Percentiles rank a stretch among this genome's conserved stretches.
phyloP scores from a whole-genome alignment of 2,888 invertebrate species.

The Lithosia quadra region DNA sequence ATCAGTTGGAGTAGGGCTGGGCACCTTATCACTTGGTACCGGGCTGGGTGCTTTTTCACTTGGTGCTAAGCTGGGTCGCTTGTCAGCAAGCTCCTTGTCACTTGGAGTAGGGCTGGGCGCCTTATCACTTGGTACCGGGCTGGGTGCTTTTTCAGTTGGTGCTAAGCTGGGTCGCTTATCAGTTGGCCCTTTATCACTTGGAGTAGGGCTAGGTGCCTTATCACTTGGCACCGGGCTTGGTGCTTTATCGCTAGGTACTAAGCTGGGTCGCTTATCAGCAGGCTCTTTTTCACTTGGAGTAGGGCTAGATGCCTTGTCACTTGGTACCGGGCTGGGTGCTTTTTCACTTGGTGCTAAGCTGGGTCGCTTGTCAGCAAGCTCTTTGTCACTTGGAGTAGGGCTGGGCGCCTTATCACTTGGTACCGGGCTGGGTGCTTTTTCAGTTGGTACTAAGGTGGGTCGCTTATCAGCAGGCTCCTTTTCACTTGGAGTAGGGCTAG shows the following conservation, averaged over 20 bases:
- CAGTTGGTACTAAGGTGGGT: conserved; percentile 19
- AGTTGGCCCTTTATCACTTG: background rate
- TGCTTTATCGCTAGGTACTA: too few species aligned
- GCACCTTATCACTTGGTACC: background rate
- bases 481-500: too few species aligned
- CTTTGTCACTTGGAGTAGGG: background rate
- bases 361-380: conserved; percentile 6
- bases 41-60: conserved; percentile 23
- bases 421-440: background rate
- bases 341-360: conserved; percentile 9
- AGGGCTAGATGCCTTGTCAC: conserved; percentile 9
- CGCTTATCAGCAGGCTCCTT: background rate
- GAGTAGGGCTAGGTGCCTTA: background rate
- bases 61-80: background rate
- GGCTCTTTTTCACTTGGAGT: conserved; percentile 8
- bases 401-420: background rate
- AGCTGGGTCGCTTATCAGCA: conserved; percentile 16
- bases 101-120: conserved; percentile 14
- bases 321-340: conserved; percentile 13
- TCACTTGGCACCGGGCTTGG: conserved; percentile 14
- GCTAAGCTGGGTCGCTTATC: conserved; percentile 21
- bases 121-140: conserved; percentile 12
- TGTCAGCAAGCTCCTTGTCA: conserved; percentile 19
- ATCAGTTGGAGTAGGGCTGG: conserved; percentile 13
- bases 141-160: conserved; percentile 7